Evolutionary conservation across 2,113 vertebrate species (phyloP).

Genomic region (Lampris megalopsis): DNA sequence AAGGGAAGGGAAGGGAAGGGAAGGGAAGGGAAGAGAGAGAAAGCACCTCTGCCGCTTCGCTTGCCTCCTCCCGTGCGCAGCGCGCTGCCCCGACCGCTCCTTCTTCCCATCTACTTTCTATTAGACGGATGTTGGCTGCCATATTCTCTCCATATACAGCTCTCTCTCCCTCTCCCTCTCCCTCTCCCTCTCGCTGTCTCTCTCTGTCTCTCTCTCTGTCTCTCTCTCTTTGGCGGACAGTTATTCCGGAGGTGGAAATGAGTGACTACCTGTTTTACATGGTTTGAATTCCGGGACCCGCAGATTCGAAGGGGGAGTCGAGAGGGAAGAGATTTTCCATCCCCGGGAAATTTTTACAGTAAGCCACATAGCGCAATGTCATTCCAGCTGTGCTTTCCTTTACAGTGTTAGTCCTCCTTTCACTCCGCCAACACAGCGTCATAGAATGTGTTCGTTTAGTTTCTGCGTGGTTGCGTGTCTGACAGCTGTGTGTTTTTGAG

Average conservation of each 20-base stretch:
- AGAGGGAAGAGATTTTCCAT: slow-evolving; percentile 68
- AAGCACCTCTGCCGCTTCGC: slow-evolving; percentile 53
- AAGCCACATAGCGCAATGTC: slow-evolving; percentile 74
- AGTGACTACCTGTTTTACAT: slow-evolving; percentile 63
- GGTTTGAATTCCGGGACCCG: slow-evolving; percentile 70
- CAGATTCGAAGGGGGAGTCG: slow-evolving; percentile 70
- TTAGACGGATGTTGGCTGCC: slow-evolving; percentile 60
- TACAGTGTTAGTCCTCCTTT: slow-evolving; percentile 43
- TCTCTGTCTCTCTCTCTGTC: too few relatives aligned
- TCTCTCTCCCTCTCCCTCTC: too few relatives aligned
- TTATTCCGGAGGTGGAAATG: slow-evolving; percentile 60
- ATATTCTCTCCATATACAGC: too few relatives aligned
- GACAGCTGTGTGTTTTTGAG: slow-evolving; percentile 56
- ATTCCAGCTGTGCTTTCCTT: slow-evolving; percentile 49
- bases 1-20: slow-evolving; percentile 34
- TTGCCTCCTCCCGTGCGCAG: slow-evolving; percentile 74
- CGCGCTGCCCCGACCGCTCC: slow-evolving; percentile 75
- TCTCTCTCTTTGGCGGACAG: slow-evolving; percentile 40
- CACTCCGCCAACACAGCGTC: slow-evolving; percentile 26
- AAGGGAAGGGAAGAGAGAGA: slow-evolving; percentile 30
- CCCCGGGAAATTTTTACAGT: slow-evolving; percentile 76
- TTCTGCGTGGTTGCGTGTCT: slow-evolving; percentile 13
- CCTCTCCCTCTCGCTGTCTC: too few relatives aligned
- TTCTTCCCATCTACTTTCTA: slow-evolving; percentile 55
- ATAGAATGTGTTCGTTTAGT: too few relatives aligned